Conservation (phyloP, 2,797 vertebrate species). For the Ibycter americanus region DNA sequence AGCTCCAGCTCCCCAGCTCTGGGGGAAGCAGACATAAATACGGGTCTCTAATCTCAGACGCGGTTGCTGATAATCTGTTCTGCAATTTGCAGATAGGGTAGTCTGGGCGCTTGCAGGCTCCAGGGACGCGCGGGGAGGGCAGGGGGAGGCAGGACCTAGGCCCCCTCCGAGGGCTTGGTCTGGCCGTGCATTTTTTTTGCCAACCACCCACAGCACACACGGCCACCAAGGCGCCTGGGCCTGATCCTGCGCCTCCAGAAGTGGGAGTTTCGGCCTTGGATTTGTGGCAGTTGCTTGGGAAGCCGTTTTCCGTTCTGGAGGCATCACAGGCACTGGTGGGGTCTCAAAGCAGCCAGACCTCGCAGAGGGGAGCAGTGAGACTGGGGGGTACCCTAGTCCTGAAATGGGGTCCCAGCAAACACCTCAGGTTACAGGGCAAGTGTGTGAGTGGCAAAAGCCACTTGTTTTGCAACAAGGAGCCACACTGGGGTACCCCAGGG, state of each 20-base stretch:
- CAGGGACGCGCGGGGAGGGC: background rate
- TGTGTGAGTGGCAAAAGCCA: background rate
- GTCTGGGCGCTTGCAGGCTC: background rate
- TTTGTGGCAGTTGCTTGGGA: background rate
- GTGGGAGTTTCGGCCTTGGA: background rate
- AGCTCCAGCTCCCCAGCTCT: background rate
- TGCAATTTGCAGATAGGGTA: constrained; percentile 7
- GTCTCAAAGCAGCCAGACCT: background rate
- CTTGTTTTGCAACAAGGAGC: background rate
- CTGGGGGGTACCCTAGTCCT: background rate
- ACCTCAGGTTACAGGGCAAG: too few species aligned
- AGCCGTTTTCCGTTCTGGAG: background rate
- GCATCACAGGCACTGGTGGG: background rate
- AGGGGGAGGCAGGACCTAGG: background rate
- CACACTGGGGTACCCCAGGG: background rate
- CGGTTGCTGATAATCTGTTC: background rate
- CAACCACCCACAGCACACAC: background rate
- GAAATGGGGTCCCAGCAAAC: background rate
- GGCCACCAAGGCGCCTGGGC: background rate
- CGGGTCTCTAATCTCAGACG: constrained; percentile 45
- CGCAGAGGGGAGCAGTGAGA: background rate
- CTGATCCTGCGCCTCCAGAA: background rate
- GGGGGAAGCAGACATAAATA: constrained; percentile 30
- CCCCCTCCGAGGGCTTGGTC: background rate
- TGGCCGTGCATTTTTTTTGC: background rate